A percentile compares a stretch with the other conserved stretches of the same genome.
These are phyloP conservation scores for Drosophila nikananu DNA, from an alignment of 1,140 invertebrate genomes.

Conservation along the genomic window DNA sequence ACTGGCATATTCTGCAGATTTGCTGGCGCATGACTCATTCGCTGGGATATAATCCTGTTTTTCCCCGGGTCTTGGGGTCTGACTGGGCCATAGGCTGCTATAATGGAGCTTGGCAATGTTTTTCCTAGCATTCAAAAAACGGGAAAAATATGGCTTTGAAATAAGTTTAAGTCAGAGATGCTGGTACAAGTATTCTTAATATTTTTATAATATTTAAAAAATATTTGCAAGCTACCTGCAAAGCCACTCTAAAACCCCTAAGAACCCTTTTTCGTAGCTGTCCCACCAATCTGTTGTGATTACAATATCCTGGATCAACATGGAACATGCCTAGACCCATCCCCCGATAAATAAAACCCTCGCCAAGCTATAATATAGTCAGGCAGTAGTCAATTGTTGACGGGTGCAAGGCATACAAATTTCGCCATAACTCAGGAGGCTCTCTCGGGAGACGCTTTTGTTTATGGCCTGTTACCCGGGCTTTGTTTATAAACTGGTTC, in stretches of 20 bases:
- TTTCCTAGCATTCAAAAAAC: not conserved
- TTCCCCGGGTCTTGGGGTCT: not conserved
- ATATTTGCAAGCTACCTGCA: too few species aligned
- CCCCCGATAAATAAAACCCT: constrained; percentile 33
- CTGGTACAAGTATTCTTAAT: not conserved
- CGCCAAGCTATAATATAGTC: constrained; percentile 28
- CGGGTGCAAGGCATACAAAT: constrained; percentile 76
- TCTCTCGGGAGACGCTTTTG: constrained; percentile 43
- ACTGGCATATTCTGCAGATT: constrained; percentile 53
- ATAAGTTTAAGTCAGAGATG: not conserved
- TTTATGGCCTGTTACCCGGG: constrained; percentile 56
- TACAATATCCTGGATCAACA: constrained; percentile 25
- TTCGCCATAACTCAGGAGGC: constrained; percentile 61
- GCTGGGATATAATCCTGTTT: constrained; percentile 65
- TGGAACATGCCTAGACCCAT: constrained; percentile 26
- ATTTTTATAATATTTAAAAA: not conserved
- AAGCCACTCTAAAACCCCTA: not conserved
- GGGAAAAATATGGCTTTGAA: not conserved
- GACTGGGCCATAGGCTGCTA: constrained; percentile 4
- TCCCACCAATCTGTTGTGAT: constrained; percentile 6
- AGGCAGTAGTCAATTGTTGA: constrained; percentile 45
- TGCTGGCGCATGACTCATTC: constrained; percentile 63
- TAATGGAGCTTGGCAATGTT: constrained; percentile 30
- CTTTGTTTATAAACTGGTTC: constrained; percentile 81
- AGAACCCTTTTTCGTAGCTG: not conserved